phyloP scores from a whole-genome alignment of 2,888 invertebrate species.

The Cancer borealis region DNA sequence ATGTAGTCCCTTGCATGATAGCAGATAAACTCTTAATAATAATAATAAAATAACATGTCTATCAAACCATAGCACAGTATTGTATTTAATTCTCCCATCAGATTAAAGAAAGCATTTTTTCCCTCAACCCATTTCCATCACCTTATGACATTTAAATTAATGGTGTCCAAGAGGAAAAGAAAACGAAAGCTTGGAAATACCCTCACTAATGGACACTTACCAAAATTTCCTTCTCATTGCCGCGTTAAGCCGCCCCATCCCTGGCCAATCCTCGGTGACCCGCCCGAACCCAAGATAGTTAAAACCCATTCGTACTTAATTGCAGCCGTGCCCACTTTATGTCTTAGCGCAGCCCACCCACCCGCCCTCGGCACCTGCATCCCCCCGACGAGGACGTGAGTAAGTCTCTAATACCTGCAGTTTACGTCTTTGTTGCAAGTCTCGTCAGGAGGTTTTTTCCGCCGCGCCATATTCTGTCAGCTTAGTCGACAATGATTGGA shows the following conservation, averaged over 20 bases:
- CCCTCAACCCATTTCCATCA: background rate
- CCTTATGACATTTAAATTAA: background rate
- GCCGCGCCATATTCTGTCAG: background rate
- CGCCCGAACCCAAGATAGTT: slow-evolving; percentile 16
- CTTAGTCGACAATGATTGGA: background rate
- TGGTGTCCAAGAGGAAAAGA: background rate
- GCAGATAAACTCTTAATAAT: no score
- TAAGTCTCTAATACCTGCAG: background rate
- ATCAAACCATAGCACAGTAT: no score
- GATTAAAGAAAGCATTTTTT: background rate
- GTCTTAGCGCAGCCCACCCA: background rate
- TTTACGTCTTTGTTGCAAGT: background rate
- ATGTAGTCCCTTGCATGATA: no score
- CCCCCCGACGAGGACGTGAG: background rate
- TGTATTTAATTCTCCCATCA: no score
- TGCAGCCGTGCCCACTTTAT: slow-evolving; percentile 13
- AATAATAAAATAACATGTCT: no score
- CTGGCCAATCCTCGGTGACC: background rate
- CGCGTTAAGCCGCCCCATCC: slow-evolving; percentile 24
- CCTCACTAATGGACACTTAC: background rate
- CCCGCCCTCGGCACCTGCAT: background rate
- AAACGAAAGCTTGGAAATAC: background rate
- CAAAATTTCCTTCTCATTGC: slow-evolving; percentile 2
- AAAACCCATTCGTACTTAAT: slow-evolving; percentile 33
- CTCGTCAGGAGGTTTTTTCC: background rate